Conservation (phyloP, 1,140 invertebrate genomes). For the Bradysia coprophila region DNA sequence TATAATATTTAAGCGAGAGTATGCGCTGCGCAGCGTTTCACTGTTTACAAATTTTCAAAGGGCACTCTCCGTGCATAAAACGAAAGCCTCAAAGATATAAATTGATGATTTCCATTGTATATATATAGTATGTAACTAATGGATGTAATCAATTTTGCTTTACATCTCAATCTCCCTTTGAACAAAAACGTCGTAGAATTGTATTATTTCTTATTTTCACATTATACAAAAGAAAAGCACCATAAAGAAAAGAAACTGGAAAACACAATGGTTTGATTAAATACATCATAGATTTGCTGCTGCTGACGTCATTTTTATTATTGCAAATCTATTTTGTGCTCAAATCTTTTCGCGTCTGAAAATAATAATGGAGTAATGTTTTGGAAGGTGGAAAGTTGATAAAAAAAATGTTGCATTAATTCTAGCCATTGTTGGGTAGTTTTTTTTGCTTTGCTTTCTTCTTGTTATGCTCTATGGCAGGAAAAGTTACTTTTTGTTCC, state of each 20-base stretch:
- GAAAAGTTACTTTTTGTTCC: too few relatives aligned
- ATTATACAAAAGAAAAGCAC: neutral
- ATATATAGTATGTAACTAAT: slow-evolving; percentile 27
- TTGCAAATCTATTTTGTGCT: neutral
- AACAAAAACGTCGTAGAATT: neutral
- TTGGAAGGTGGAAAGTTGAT: neutral
- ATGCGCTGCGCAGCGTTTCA: too few relatives aligned
- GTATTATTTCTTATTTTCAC: neutral
- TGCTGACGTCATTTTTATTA: neutral
- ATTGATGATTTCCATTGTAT: slow-evolving; percentile 26
- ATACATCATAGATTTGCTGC: neutral
- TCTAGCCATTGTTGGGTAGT: too few relatives aligned
- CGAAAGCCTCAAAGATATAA: too few relatives aligned
- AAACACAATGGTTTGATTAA: neutral
- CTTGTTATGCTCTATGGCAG: too few relatives aligned
- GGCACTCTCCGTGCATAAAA: too few relatives aligned
- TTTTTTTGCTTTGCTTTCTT: too few relatives aligned
- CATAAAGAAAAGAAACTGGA: neutral
- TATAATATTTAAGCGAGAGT: too few relatives aligned
- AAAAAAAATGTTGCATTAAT: too few relatives aligned
- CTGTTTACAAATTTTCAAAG: slow-evolving; percentile 21
- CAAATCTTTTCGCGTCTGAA: neutral
- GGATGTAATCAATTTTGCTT: slow-evolving; percentile 26
- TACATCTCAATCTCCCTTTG: slow-evolving; percentile 26
- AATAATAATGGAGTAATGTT: neutral